Base-by-base conservation (phyloP, 1,140 invertebrate genomes). In the Phortica variegata region DNA sequence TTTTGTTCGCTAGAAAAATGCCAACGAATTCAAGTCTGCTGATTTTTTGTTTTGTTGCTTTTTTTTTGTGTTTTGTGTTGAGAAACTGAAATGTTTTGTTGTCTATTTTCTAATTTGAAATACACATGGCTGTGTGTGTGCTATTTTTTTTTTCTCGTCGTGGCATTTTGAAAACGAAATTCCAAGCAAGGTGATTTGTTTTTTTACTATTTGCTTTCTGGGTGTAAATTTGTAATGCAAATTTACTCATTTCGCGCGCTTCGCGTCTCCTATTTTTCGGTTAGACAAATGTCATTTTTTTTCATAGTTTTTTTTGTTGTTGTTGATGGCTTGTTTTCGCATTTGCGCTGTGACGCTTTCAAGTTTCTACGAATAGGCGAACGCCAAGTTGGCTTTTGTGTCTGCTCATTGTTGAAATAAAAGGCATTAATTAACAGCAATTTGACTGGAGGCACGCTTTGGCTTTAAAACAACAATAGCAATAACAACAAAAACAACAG, bases 221-320 rank as follows among this genome's bases (percentile, higher is more conserved):
- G 62, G 62, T 66, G 54, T 56, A 40, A 70, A 70, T 70, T 70
- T 70, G 59, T 61, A 70, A 62, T 70, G 56, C 65, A 70, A 70
- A 70, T 70, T 49, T 40, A 10, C n/a, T 10, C 12, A 12, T 29
- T 43, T 43, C 15, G 31, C 41, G 41, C 21, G 31, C 41, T 43
- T 43, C 41, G 26, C 41, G 41, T 31, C 40, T 31, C 15, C n/a
- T 42, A 42, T 42, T 42, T 42, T 42, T 42, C 10, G 23, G 23
- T 26, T 26, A 26, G 23, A 26, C 23, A 26, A 26, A 26, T 26
- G n/a, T n/a, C n/a, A n/a, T n/a, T n/a, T n/a, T n/a, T n/a, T n/a
- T n/a, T n/a, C n/a, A n/a, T n/a, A n/a, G 17, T 38, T 49, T 26
- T 31, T 34, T 44, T 44, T 52, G 26, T 7, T 29, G 6, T 29